A percentile compares a stretch with the other conserved stretches of the same genome.
phyloP scores from a whole-genome alignment of 2,797 vertebrate genomes.

The Ambastaia sidthimunki region DNA sequence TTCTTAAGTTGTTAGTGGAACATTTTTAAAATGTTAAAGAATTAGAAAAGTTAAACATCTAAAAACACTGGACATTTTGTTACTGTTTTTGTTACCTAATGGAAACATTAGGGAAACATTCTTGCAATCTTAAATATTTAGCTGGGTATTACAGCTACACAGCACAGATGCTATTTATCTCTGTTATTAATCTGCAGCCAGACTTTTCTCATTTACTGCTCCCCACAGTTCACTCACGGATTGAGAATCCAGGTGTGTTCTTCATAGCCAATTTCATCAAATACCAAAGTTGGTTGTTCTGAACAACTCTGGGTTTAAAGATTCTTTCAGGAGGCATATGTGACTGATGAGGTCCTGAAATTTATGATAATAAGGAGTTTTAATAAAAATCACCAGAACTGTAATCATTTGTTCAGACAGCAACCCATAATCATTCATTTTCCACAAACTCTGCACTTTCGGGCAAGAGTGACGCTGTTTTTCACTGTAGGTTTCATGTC shows the following conservation, averaged over 20 bases:
- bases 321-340: not conserved
- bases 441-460: slow-evolving; percentile 73
- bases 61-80: no score
- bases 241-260: not conserved
- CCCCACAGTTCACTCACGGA: not conserved
- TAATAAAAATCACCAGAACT: slow-evolving; percentile 70
- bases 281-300: not conserved
- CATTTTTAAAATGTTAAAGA: no score
- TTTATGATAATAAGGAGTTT: slow-evolving; percentile 66
- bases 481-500: slow-evolving; percentile 60
- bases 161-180: not conserved
- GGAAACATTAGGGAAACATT: no score
- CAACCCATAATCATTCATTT: slow-evolving; percentile 80
- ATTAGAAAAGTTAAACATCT: no score
- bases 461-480: slow-evolving; percentile 67
- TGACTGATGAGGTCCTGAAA: slow-evolving; percentile 44
- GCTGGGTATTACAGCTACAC: not conserved
- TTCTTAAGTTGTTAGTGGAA: no score
- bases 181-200: not conserved
- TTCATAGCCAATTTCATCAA: not conserved
- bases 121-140: no score
- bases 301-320: not conserved
- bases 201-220: not conserved
- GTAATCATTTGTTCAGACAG: slow-evolving; percentile 75
- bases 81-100: no score